These are phyloP conservation scores for Australoheros scitulus DNA, from an alignment of 2,113 vertebrate species.

Conservation along the genomic window DNA sequence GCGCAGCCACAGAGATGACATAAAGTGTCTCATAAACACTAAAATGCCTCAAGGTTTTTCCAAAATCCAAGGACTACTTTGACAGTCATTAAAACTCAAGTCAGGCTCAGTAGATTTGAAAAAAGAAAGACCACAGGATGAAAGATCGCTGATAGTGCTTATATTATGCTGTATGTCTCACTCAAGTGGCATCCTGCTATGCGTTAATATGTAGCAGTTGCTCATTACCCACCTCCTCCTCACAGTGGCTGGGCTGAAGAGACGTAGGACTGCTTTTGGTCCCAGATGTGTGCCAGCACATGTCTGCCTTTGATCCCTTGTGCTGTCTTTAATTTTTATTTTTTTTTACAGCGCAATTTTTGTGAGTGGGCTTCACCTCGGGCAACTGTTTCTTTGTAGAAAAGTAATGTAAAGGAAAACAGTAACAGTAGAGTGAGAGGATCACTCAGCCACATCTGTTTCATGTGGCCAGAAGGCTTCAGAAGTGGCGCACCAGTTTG, in stretches of 20 bases:
- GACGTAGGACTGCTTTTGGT: conserved; percentile 16
- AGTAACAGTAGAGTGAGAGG: conserved; percentile 34
- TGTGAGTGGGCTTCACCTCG: conserved; percentile 45
- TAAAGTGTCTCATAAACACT: conserved; percentile 10
- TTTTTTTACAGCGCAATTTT: conserved; percentile 23
- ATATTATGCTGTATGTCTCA: conserved; percentile 37
- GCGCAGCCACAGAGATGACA: conserved; percentile 6
- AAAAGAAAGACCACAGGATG: not conserved
- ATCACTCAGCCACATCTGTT: conserved; percentile 38
- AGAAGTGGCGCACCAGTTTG: conserved; percentile 29
- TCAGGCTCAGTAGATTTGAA: conserved; percentile 4
- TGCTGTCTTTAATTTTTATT: not conserved
- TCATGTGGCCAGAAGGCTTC: conserved; percentile 46
- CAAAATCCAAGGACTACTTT: not conserved
- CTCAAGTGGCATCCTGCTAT: conserved; percentile 12
- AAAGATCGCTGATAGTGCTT: conserved; percentile 19
- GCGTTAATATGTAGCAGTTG: conserved; percentile 40
- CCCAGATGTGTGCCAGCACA: conserved; percentile 62
- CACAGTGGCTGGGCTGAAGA: conserved; percentile 34
- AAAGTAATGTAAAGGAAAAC: conserved; percentile 50
- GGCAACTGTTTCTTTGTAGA: conserved; percentile 33
- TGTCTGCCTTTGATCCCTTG: conserved; percentile 46
- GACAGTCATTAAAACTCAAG: not conserved
- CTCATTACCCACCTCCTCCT: conserved; percentile 5
- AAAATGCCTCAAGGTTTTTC: not conserved